Evolutionary conservation across 2,113 vertebrate genomes (phyloP).

Genomic region (Pterocles burchelli): DNA sequence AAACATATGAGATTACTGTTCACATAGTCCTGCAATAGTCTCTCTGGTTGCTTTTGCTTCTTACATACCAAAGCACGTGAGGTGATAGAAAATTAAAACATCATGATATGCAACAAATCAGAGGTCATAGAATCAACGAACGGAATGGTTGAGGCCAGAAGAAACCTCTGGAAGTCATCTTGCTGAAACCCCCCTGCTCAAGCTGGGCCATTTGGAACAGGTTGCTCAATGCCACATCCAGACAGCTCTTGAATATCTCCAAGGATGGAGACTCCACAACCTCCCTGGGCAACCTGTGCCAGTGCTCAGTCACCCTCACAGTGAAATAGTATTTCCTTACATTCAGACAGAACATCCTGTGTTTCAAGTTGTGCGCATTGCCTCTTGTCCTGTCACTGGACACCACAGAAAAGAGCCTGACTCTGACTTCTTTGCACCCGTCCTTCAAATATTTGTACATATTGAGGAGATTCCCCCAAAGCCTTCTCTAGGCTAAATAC

Average conservation of each 20-base stretch:
- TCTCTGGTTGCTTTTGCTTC: background rate
- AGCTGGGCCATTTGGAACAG: background rate
- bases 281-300: background rate
- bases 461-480: background rate
- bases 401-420: background rate
- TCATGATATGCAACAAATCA: background rate
- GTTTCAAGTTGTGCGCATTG: rapidly evolving
- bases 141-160: background rate
- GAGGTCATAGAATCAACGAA: background rate
- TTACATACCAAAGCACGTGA: background rate
- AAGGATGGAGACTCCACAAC: background rate
- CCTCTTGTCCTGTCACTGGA: background rate
- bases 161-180: background rate
- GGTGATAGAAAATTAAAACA: background rate
- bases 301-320: background rate
- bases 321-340: background rate
- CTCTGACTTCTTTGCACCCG: background rate
- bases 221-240: background rate
- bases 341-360: background rate
- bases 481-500: background rate
- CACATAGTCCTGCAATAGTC: background rate
- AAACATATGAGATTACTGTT: background rate
- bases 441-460: background rate
- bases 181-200: background rate
- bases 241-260: background rate